Percentiles rank a stretch among this genome's conserved stretches.
Evolutionary conservation across 2,797 vertebrate species (phyloP).

Genomic region (Corythornis leucogaster): DNA sequence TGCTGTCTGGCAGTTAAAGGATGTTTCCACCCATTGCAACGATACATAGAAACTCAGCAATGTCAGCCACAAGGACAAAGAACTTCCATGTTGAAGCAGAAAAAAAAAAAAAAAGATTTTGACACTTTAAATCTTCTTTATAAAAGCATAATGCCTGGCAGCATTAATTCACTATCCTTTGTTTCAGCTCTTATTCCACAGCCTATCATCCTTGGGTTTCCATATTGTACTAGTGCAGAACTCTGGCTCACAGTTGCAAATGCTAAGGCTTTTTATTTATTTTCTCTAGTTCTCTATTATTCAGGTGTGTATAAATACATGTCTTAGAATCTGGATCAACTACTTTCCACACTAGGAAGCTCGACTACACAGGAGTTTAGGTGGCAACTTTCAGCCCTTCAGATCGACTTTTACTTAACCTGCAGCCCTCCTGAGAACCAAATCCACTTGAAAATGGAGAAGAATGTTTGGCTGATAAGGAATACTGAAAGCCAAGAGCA

Average conservation of each 20-base stretch:
- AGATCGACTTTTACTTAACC: background rate
- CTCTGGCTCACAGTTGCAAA: background rate
- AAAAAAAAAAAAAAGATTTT: background rate
- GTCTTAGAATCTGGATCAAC: background rate
- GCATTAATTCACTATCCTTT: background rate
- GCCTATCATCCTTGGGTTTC: background rate
- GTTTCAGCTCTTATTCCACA: background rate
- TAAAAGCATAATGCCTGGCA: background rate
- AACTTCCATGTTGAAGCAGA: conserved; percentile 41
- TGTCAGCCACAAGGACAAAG: conserved; percentile 74
- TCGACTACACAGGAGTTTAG: rapidly evolving
- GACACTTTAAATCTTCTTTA: conserved; percentile 10
- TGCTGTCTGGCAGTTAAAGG: conserved; percentile 76
- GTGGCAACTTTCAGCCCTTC: background rate
- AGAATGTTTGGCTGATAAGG: background rate
- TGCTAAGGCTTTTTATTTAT: background rate
- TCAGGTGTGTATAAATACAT: background rate
- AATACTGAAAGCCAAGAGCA: background rate
- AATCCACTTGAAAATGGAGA: background rate
- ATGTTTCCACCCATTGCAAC: conserved; percentile 78
- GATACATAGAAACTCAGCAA: conserved; percentile 77
- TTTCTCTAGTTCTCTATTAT: background rate
- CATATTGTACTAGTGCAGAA: background rate
- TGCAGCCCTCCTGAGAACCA: background rate
- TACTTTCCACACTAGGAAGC: background rate